These are phyloP conservation scores for Phymorhynchus buccinoides DNA, from an alignment of 1,140 invertebrate species.

Conservation along the genomic window DNA sequence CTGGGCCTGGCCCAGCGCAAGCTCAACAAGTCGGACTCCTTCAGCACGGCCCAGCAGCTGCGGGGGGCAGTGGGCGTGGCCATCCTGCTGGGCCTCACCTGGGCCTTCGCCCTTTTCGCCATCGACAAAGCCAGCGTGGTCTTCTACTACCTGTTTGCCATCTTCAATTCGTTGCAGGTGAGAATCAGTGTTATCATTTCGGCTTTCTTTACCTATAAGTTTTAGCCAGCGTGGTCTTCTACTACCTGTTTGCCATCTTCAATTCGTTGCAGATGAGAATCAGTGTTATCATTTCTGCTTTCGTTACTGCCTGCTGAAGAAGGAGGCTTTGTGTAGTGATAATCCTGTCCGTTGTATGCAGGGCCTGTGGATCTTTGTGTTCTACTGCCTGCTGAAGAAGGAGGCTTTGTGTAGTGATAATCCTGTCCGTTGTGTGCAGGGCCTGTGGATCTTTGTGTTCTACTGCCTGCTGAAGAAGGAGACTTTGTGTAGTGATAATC, in stretches of 20 bases:
- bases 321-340: constrained; percentile 66
- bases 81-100: constrained; percentile 76
- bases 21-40: constrained; percentile 59
- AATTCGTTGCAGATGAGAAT: constrained; percentile 72
- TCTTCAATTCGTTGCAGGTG: constrained; percentile 73
- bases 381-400: constrained; percentile 74
- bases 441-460: constrained; percentile 74
- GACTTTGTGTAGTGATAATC: constrained; percentile 58
- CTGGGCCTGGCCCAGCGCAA: constrained; percentile 49
- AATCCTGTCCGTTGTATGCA: constrained; percentile 60
- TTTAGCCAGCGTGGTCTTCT: constrained; percentile 66
- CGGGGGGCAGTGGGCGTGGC: constrained; percentile 75
- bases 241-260: constrained; percentile 75
- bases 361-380: constrained; percentile 76
- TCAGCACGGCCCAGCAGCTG: constrained; percentile 67
- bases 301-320: constrained; percentile 75
- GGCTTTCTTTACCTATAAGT: too few species aligned
- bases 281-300: not conserved
- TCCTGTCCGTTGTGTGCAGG: constrained; percentile 63
- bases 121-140: constrained; percentile 69
- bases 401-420: too few species aligned
- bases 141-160: constrained; percentile 75
- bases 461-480: constrained; percentile 75
- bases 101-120: constrained; percentile 76
- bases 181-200: constrained; percentile 44